phyloP scores from a whole-genome alignment of 2,113 vertebrate species.

The Brachirus orientalis region DNA sequence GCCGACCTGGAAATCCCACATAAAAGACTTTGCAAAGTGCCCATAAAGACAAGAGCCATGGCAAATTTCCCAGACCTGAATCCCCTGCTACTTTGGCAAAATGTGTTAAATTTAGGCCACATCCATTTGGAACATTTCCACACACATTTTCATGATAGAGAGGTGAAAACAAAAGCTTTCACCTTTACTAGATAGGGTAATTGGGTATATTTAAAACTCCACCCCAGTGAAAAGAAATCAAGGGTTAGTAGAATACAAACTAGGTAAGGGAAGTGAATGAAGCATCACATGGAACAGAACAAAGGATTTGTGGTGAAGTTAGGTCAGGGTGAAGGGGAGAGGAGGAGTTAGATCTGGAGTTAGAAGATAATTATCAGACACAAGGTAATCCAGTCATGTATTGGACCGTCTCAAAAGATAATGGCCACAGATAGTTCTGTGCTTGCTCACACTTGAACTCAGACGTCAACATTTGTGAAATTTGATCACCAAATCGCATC shows the following conservation, averaged over 20 bases:
- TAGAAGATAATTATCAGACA: conserved; percentile 20
- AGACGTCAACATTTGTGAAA: conserved; percentile 32
- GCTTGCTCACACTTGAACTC: conserved; percentile 3
- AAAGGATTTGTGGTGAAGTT: too few species aligned
- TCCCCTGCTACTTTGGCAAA: neutral
- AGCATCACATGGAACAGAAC: too few species aligned
- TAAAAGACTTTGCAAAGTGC: conserved; percentile 3
- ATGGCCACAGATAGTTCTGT: conserved; percentile 1
- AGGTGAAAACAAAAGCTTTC: conserved; percentile 8
- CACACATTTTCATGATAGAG: neutral
- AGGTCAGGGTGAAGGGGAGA: too few species aligned
- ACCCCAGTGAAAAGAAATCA: too few species aligned
- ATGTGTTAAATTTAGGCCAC: neutral
- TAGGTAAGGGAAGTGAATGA: too few species aligned
- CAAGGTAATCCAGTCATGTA: conserved; percentile 16
- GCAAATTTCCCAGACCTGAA: neutral
- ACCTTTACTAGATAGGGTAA: conserved; percentile 10
- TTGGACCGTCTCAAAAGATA: conserved; percentile 14
- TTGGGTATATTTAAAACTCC: conserved; percentile 11
- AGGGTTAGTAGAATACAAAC: too few species aligned
- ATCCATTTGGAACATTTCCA: conserved; percentile 1
- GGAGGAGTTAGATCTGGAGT: conserved; percentile 13
- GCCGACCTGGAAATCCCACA: conserved; percentile 4
- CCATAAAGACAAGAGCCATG: neutral
- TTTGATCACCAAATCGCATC: conserved; percentile 41